phyloP scores from a whole-genome alignment of 2,888 invertebrate genomes.

The Colletes collaris region DNA sequence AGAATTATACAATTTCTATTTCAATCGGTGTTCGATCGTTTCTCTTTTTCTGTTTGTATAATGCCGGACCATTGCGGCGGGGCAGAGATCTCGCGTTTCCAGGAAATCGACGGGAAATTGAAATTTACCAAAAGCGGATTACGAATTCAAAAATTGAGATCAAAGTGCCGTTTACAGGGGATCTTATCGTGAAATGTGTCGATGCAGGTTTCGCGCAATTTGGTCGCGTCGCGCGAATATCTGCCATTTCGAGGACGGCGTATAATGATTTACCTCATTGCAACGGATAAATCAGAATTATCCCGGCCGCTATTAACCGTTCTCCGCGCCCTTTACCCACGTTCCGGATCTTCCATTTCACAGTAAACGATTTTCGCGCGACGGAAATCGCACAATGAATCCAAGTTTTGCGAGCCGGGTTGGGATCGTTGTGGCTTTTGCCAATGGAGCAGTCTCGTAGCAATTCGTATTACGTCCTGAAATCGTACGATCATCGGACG shows the following conservation, averaged over 20 bases:
- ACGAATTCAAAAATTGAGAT: slow-evolving; percentile 10
- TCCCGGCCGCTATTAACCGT: neutral
- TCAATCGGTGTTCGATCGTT: too few relatives aligned
- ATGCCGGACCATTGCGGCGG: neutral
- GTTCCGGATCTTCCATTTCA: neutral
- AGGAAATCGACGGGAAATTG: slow-evolving; percentile 32
- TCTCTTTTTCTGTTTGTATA: too few relatives aligned
- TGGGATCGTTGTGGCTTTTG: too few relatives aligned
- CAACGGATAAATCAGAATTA: slow-evolving; percentile 31
- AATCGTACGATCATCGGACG: too few relatives aligned
- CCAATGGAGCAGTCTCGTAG: too few relatives aligned
- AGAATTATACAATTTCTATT: too few relatives aligned
- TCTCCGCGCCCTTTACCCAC: neutral
- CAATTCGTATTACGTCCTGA: too few relatives aligned
- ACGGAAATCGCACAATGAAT: neutral
- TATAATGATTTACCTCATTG: slow-evolving; percentile 30
- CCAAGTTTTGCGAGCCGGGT: neutral
- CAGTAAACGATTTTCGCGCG: slow-evolving; percentile 2
- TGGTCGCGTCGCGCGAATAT: neutral
- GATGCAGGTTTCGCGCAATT: slow-evolving; percentile 19
- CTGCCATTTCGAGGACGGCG: slow-evolving; percentile 3
- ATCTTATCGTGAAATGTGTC: slow-evolving; percentile 19
- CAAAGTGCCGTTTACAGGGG: slow-evolving; percentile 11
- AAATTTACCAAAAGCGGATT: slow-evolving; percentile 21
- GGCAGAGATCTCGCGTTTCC: slow-evolving; percentile 11